A percentile compares a stretch with the other conserved stretches of the same genome.
phyloP scores from a whole-genome alignment of 2,113 vertebrate genomes.

The Psettodes erumei region DNA sequence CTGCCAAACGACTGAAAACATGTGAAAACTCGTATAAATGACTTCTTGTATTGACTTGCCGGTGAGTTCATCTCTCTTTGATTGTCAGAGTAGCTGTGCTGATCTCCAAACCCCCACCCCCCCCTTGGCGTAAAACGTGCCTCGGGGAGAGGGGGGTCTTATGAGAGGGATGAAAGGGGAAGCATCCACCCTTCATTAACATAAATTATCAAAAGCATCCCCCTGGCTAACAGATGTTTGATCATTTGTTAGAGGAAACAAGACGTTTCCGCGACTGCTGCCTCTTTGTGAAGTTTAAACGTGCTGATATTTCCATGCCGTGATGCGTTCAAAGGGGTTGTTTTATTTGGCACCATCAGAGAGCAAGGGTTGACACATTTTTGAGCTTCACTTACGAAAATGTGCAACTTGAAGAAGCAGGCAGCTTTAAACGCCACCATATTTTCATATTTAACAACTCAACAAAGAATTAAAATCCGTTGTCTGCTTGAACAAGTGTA shows the following conservation, averaged over 20 bases:
- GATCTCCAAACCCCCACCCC: neutral
- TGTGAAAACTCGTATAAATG: neutral
- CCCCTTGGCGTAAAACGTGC: slow-evolving; percentile 4
- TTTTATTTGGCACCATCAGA: neutral
- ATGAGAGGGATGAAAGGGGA: slow-evolving; percentile 30
- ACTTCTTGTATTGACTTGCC: neutral
- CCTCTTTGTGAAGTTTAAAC: slow-evolving; percentile 14
- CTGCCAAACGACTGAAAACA: neutral
- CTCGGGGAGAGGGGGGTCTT: slow-evolving; percentile 18
- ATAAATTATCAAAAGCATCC: slow-evolving; percentile 37
- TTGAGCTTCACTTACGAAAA: neutral
- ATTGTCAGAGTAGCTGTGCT: slow-evolving; percentile 5
- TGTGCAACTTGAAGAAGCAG: neutral
- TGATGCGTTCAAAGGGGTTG: neutral
- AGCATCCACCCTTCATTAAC: slow-evolving; percentile 1
- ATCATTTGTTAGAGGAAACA: slow-evolving; percentile 49
- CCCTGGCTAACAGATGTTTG: slow-evolving; percentile 21
- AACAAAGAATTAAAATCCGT: neutral
- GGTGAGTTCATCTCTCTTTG: neutral
- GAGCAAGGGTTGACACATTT: neutral
- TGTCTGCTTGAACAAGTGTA: neutral
- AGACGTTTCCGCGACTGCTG: slow-evolving; percentile 14
- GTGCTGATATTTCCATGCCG: neutral
- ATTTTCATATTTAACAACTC: neutral
- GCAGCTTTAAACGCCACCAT: neutral